phyloP scores from a whole-genome alignment of 1,140 invertebrate genomes.

The Dreissena polymorpha region DNA sequence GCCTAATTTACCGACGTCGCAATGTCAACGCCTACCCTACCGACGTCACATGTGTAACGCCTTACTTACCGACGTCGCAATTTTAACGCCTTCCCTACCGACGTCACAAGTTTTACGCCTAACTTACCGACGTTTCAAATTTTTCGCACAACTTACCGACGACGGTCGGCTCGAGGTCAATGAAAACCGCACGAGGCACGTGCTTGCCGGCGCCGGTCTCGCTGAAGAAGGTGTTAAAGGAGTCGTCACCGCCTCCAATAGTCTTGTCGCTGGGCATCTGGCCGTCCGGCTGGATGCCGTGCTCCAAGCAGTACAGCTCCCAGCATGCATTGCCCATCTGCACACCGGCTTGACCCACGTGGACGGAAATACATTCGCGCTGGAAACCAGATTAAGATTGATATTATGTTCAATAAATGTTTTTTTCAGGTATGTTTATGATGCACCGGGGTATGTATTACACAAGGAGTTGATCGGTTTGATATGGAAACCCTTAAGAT shows the following conservation, averaged over 20 bases:
- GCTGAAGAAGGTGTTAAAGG: conserved; percentile 95
- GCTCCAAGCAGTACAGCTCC: conserved; percentile 93
- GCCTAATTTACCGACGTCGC: too few species aligned
- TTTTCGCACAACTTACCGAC: conserved; percentile 79
- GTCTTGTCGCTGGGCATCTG: conserved; percentile 77
- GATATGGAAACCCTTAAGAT: too few species aligned
- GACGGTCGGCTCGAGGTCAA: conserved; percentile 91
- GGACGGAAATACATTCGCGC: conserved; percentile 90
- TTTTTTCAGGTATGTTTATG: too few species aligned
- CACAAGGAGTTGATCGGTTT: too few species aligned
- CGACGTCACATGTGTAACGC: too few species aligned
- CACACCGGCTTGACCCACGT: conserved; percentile 93
- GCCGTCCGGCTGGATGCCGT: conserved; percentile 93
- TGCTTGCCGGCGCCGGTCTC: conserved; percentile 89
- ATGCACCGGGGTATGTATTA: too few species aligned
- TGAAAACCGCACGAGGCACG: conserved; percentile 83
- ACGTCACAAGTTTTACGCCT: too few species aligned
- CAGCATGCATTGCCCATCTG: conserved; percentile 89
- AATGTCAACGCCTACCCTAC: too few species aligned
- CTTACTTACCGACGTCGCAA: too few species aligned
- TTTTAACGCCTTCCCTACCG: too few species aligned
- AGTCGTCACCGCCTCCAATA: conserved; percentile 86
- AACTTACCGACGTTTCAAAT: too few species aligned
- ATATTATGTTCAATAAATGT: too few species aligned
- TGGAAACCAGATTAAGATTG: conserved; percentile 35